Evolutionary conservation across 2,888 invertebrate species (phyloP), one percentile per base, ranked within the genome.

Genomic region (Leptopilina syphax): DNA sequence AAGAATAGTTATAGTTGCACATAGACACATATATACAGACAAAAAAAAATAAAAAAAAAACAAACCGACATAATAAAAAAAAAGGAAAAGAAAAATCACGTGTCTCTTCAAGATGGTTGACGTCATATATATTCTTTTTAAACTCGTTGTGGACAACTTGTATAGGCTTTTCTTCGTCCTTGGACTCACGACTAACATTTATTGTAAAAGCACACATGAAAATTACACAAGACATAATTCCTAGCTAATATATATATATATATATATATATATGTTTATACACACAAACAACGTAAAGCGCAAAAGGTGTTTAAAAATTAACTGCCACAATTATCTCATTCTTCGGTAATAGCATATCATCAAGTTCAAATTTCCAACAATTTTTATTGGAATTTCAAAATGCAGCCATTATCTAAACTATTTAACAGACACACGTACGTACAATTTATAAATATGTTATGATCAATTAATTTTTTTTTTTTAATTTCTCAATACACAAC

Each of bases 51-150:
- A 81, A 81, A 81, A 79, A 50, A 50, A 50, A 50, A 12, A 50
- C 50, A 50, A 50, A 50, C 50, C 50, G 50, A 50, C 50, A 50
- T 50, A 50, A 50, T 50, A 50, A 50, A 50, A 50, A 77, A 80
- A 77, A 81, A 77, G 27, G 77, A 81, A 77, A 67, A 86, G 85
- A 82, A 85, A 88, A 86, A 88, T 86, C 85, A 84, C 83, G 80
- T 77, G 85, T 83, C 84, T 82, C 83, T 50, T 77, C 76, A 79
- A 80, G 79, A 76, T 78, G 82, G 70, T 79, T 82, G 83, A 83
- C 83, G 83, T 83, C 83, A 83, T 50, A 50, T 50, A 12, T 50
- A 50, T 50, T 50, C 34, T 34, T 73, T n/a, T 57, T 73, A 73
- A 73, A 73, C 10, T 57, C 57, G 50, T 50, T 50, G 73, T 34